These are phyloP conservation scores for Aphyosemion australe DNA, from an alignment of 2,113 vertebrate species.

Conservation along the genomic window DNA sequence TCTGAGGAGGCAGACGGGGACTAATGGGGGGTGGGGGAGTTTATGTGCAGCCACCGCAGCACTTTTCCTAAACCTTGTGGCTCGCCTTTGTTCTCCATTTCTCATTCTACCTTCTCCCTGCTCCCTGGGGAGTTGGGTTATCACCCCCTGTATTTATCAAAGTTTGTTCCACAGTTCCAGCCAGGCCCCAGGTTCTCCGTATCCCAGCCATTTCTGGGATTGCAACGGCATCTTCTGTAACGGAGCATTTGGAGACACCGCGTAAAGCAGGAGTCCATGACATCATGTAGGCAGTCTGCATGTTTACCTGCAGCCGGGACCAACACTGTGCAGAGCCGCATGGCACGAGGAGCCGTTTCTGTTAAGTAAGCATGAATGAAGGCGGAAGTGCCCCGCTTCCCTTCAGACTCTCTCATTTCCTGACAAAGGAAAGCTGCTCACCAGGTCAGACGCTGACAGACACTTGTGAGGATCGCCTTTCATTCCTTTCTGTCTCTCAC, in stretches of 20 bases:
- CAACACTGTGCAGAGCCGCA: constrained; percentile 37
- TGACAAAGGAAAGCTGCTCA: constrained; percentile 70
- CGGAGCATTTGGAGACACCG: constrained; percentile 10
- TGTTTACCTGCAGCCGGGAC: constrained; percentile 47
- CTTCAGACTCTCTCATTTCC: constrained; percentile 55
- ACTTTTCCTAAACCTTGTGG: constrained; percentile 40
- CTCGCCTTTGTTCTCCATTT: constrained; percentile 60
- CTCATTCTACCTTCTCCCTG: constrained; percentile 48
- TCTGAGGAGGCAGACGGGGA: constrained; percentile 40
- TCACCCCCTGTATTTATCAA: constrained; percentile 60
- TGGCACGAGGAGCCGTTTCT: constrained; percentile 39
- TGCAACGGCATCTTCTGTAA: too few species aligned
- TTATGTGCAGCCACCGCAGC: constrained; percentile 51
- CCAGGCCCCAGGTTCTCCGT: constrained; percentile 2
- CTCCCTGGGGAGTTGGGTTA: constrained; percentile 46
- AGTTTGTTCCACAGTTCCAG: constrained; percentile 27
- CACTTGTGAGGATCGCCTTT: constrained; percentile 58
- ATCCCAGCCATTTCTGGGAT: too few species aligned
- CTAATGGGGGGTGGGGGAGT: constrained; percentile 11
- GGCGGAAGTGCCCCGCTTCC: constrained; percentile 53
- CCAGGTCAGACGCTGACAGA: constrained; percentile 61
- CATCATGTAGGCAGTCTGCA: constrained; percentile 30
- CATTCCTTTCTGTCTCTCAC: constrained; percentile 28
- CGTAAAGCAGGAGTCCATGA: constrained; percentile 16
- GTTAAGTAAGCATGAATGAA: constrained; percentile 55